Percentiles rank a stretch among this genome's conserved stretches.
These are phyloP conservation scores for Anthoscopus minutus DNA, from an alignment of 2,113 vertebrate genomes.

Conservation along the genomic window DNA sequence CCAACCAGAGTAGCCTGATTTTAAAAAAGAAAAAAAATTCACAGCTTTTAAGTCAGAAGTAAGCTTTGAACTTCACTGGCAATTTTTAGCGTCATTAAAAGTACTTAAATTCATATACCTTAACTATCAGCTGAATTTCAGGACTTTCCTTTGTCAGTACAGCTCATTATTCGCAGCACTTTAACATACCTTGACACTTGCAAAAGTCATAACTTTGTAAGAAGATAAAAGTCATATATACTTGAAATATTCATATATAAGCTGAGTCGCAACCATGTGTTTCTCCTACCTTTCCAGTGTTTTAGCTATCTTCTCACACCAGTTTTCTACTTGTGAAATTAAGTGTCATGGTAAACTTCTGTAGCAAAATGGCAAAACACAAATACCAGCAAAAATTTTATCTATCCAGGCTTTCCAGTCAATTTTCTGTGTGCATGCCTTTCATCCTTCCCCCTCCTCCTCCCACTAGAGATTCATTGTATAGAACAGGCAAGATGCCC, in stretches of 20 bases:
- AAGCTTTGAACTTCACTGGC: neutral
- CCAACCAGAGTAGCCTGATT: neutral
- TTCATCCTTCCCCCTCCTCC: neutral
- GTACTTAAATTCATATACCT: neutral
- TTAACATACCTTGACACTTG: neutral
- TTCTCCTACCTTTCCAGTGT: neutral
- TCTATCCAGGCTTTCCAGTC: neutral
- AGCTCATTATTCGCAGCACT: neutral
- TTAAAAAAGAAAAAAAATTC: neutral
- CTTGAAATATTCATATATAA: neutral
- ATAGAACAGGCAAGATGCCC: neutral
- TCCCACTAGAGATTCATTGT: neutral
- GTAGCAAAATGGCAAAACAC: neutral
- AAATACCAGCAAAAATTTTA: neutral
- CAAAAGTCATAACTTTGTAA: neutral
- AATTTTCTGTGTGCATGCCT: neutral
- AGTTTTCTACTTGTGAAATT: neutral
- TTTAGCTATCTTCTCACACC: neutral
- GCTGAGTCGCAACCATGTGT: neutral
- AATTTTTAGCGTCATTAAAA: neutral
- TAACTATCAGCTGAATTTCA: neutral
- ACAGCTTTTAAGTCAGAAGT: neutral
- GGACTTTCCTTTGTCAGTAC: neutral
- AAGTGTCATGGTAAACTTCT: neutral
- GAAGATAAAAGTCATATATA: neutral